A percentile compares a stretch with the other conserved stretches of the same genome.
These are phyloP conservation scores for Hippocampus comes DNA, from an alignment of 2,113 vertebrate species.

Conservation along the genomic window DNA sequence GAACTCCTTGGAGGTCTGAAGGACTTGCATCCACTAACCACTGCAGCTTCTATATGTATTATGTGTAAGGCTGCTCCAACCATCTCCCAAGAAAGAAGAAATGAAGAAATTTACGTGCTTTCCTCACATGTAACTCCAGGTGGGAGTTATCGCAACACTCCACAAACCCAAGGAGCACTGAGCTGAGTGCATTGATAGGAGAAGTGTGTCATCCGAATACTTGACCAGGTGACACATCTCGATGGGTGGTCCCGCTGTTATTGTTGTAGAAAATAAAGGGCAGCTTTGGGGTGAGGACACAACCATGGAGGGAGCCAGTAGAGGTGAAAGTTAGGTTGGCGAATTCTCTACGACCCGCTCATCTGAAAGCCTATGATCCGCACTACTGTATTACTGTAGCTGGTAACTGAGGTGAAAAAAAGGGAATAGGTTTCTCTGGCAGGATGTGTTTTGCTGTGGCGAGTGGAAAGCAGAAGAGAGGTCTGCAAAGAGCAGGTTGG, in stretches of 20 bases:
- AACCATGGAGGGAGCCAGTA: not conserved
- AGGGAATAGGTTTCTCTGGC: not conserved
- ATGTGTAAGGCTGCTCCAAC: not conserved
- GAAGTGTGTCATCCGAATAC: not conserved
- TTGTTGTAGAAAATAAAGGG: not conserved
- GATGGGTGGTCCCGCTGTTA: not conserved
- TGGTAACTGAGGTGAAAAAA: not conserved
- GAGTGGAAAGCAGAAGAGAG: not conserved
- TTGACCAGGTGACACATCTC: not conserved
- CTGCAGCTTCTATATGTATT: not conserved
- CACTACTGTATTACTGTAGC: not conserved
- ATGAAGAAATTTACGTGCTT: not conserved
- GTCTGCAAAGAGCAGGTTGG: not conserved
- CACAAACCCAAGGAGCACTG: too few species aligned
- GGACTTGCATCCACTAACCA: not conserved
- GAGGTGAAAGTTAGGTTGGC: not conserved
- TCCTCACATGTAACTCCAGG: not conserved
- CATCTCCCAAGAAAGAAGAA: not conserved
- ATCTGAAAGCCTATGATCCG: not conserved
- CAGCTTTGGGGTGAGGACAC: not conserved
- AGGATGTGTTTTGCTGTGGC: not conserved
- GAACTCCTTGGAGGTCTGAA: too few species aligned
- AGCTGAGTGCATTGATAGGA: not conserved
- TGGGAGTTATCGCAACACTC: not conserved
- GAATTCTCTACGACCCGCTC: not conserved